Percentiles rank a stretch among this genome's conserved stretches.
These are phyloP conservation scores for Penaeus indicus DNA, from an alignment of 1,140 invertebrate genomes.

Conservation along the genomic window DNA sequence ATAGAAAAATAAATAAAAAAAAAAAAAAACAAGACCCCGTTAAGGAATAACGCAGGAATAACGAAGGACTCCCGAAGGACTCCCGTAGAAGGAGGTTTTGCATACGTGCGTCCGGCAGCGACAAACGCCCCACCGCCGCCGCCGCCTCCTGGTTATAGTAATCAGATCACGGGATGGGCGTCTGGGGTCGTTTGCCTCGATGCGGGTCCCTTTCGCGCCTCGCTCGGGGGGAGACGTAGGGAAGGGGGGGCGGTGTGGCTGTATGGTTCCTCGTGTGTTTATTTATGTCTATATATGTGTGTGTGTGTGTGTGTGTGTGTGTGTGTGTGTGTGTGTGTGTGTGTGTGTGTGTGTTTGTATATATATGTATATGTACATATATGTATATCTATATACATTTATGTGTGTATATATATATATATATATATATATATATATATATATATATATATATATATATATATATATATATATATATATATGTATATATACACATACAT, in stretches of 20 bases:
- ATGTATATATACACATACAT: constrained; percentile 13
- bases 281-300: neutral
- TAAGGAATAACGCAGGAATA: too few species aligned
- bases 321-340: constrained; percentile 17
- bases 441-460: constrained; percentile 6
- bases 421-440: neutral
- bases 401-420: neutral
- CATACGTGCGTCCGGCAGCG: too few species aligned
- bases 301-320: constrained; percentile 17
- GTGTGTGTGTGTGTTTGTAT: constrained; percentile 2
- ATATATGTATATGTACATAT: neutral
- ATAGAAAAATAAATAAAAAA: too few species aligned
- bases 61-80: too few species aligned
- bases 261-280: neutral
- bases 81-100: too few species aligned
- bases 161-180: too few species aligned
- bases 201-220: too few species aligned
- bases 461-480: neutral
- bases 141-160: too few species aligned
- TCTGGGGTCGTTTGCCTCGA: too few species aligned
- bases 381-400: neutral
- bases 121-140: too few species aligned
- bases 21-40: too few species aligned
- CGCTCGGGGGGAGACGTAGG: neutral
- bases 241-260: neutral